Evolutionary conservation across 2,797 vertebrate species (phyloP), one percentile per base, ranked within the genome.

Genomic region (Sylvia borin): DNA sequence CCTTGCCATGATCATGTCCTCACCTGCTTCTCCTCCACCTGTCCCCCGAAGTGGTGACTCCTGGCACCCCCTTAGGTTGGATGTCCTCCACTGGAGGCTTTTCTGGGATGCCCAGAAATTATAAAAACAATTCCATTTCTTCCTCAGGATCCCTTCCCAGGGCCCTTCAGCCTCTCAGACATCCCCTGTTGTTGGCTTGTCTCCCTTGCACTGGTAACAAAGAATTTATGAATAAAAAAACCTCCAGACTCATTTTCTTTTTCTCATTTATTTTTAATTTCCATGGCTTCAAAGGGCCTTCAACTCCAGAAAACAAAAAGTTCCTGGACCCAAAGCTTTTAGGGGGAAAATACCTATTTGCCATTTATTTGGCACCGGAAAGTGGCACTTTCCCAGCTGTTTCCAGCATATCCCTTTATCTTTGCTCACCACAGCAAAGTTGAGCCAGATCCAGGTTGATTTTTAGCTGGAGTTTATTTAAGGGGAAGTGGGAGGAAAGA

Each of bases 381-480:
- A 11, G 11, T 32, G 55, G 13, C 51, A 13, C 80, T 91, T 77
- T 47, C 10, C 75, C 60, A 58, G 43, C 31, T 16, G 47, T 38
- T 90, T 54, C 67, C 38, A 67, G 21, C 58, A 48, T 11, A n/a
- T 60, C 27, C 24, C 13, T 94, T 71, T 71, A 6, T 50, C 40
- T 60, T 58, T 25, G 32, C 32, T 74, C 58, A 9, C n/a, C 38
- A 31, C 1, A 45, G 21, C 60, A 13, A 32, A 47, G 21, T 40
- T 36, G 47, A 93, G 65, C 48, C 73, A 90, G 40, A 60, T 10
- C 36, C 68, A 24, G 4, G 60, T 31, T 61, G 72, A 51, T 73
- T 92, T 92, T 77, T 14, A 79, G 55, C 34, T 36, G 25, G 32
- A 62, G 68, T 73, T 96, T 90, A 53, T 92, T 88, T 77, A 60